Evolutionary conservation across 2,113 vertebrate species (phyloP).

Genomic region (Chaetorhynchus papuensis): DNA sequence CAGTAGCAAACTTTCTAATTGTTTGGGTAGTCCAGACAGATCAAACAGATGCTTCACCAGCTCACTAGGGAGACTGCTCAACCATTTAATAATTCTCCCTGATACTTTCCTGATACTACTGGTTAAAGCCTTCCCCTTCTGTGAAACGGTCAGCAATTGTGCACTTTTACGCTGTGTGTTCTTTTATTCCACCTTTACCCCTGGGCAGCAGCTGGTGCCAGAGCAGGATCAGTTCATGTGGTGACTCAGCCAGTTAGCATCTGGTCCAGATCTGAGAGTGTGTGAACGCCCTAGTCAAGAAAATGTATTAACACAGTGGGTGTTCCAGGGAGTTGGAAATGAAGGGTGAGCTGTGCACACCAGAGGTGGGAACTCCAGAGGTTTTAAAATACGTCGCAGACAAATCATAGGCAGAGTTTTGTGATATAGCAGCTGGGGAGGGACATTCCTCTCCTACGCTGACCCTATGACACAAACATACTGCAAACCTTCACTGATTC

Average conservation of each 20-base stretch:
- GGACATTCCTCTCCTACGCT: background rate
- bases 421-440: background rate
- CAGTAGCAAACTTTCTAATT: background rate
- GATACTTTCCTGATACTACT: background rate
- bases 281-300: background rate
- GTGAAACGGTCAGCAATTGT: accelerated
- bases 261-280: background rate
- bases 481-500: background rate
- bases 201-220: background rate
- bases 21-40: background rate
- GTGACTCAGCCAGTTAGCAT: background rate
- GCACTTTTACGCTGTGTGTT: background rate
- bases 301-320: background rate
- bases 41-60: background rate
- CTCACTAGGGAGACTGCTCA: background rate
- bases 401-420: background rate
- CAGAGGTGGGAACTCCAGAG: background rate
- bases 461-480: background rate
- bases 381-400: background rate
- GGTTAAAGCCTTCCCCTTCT: background rate
- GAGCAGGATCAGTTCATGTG: background rate
- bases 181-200: background rate
- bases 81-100: background rate
- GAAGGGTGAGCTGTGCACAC: background rate
- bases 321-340: background rate